These are phyloP conservation scores for Geococcyx californianus DNA, from an alignment of 2,113 vertebrate genomes.

Conservation along the genomic window DNA sequence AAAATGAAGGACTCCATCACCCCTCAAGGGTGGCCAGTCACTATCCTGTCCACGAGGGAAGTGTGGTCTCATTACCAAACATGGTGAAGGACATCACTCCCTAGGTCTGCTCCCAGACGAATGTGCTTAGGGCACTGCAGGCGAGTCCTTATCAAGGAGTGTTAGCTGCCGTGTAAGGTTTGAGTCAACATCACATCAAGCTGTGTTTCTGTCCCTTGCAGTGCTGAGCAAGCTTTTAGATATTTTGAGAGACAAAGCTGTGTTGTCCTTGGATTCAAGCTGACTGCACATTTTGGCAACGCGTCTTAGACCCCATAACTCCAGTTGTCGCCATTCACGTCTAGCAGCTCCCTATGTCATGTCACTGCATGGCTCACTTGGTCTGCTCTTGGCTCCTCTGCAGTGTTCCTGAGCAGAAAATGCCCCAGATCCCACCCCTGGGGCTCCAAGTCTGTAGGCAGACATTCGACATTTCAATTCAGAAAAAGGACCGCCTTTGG, in stretches of 20 bases:
- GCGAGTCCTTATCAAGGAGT: neutral
- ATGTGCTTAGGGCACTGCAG: neutral
- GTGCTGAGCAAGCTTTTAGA: neutral
- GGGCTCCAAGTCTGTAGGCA: neutral
- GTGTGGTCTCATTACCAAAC: fast-evolving
- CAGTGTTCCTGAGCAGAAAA: neutral
- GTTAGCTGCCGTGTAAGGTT: neutral
- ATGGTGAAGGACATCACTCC: fast-evolving
- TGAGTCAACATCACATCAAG: neutral
- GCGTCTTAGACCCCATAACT: neutral
- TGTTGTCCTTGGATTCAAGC: neutral
- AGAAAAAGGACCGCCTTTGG: neutral
- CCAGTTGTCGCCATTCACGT: neutral
- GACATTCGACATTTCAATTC: neutral
- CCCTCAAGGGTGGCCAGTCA: neutral
- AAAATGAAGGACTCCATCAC: neutral
- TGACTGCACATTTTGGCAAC: neutral
- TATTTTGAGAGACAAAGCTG: neutral
- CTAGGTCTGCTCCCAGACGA: neutral
- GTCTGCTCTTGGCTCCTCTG: neutral
- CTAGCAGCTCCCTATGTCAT: neutral
- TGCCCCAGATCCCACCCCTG: neutral
- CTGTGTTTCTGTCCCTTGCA: neutral
- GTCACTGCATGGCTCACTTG: neutral
- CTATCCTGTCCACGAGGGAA: neutral